Base-by-base conservation (phyloP, 1,140 invertebrate genomes). In the Zaprionus gabonicus region DNA sequence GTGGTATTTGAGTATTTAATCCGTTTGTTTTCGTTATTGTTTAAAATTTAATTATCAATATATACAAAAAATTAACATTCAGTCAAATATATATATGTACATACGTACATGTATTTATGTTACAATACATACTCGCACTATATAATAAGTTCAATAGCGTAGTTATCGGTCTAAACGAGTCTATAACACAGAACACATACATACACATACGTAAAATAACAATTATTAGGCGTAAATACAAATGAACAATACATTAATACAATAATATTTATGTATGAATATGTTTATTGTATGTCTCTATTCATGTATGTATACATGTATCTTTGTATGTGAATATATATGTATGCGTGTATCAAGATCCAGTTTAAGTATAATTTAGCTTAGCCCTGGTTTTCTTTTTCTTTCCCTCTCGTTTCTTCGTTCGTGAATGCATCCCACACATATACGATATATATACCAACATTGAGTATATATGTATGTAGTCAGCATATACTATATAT, bases 61-160 rank as follows among this genome's bases (percentile, higher is more conserved):
- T 82, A 80, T 82, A 86, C 75, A 84, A 81, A 82, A 82, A 90
- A 90, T 90, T 73, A 75, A 85, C 58, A 71, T 85, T 90, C 85
- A 90, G 85, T 90, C 85, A 90, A 90, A 90, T 90, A 81, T 77
- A 81, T 79, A 77, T 85, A 71, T 62, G 44, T 56, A 55, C 38
- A 53, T 71, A 60, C 31, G 20, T 53, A 46, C 53, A 36, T 65
- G 27, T 62, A 20, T 31, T 28, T 49, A 69, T 51, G 62, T 60
- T 53, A 36, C 49, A 59, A 58, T 65, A 73, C 41, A 69, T 51
- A 65, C 53, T 56, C 58, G 46, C 31, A 71, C 56, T 67, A 62
- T 74, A 59, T 67, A 53, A 36, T 68, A 68, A 36, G 31, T 58
- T 34, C 23, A 59, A 55, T 67, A 67, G 57, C 23, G 28, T 57